Evolutionary conservation across 2,888 invertebrate species (phyloP), one percentile per base, ranked within the genome.

Genomic region (Standfussiana lucernea): DNA sequence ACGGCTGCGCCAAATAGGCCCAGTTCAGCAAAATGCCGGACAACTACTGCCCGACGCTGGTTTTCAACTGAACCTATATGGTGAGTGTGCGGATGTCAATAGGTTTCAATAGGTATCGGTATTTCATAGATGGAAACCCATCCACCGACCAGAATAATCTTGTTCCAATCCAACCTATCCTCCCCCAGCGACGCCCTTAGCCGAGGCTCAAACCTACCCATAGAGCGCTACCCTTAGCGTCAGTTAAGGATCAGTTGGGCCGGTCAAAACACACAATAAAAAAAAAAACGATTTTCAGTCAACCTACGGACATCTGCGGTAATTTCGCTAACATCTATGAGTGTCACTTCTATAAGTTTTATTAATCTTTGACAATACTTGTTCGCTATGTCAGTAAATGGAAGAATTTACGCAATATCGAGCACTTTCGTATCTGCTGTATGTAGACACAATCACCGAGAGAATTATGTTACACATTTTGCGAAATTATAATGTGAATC

Each of bases 341-440:
- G 15, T 40, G 64, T 24, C 40, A n/a, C n/a, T 42, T 80, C 77
- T 77, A 15, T 42, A 18, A 13, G 7, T 21, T 15, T 42, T 50
- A 35, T 21, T 40, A 28, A 1, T 78, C 75, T 78, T n/a, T 64
- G 67, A 11, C 4, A 11, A 15, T 5, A 45, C 40, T 40, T 45
- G 62, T 62, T 82, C 15, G 40, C 40, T 67, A 15, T 68, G 45
- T 64, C 67, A 62, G 40, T 53, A 64, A 82, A 68, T 40, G 67
- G 74, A 75, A 75, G 67, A 82, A 67, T 79, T 79, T 40, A 62
- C 62, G 77, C 67, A 64, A 68, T 68, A 64, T 47, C 18, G 13
- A 68, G 62, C 77, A 77, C 40, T 82, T 67, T 42, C 21, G 32
- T 42, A 62, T 75, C 40, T 11, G 11, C 35, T 72, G 18, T 42